phyloP scores from a whole-genome alignment of 2,888 invertebrate species.

The Rhagonycha lutea region DNA sequence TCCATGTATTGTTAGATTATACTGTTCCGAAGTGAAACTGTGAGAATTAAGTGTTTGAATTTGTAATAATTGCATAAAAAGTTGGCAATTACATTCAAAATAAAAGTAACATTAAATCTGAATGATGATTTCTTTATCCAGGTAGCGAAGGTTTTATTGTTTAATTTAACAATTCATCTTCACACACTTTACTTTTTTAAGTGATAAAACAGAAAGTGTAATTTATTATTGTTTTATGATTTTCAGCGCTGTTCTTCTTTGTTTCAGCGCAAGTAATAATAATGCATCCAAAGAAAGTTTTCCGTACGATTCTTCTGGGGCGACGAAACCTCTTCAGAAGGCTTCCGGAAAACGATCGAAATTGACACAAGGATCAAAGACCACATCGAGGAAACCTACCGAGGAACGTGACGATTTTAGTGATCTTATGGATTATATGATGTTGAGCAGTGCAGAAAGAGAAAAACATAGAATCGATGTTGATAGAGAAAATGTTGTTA shows the following conservation, averaged over 20 bases:
- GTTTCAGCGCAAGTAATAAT: constrained; percentile 47
- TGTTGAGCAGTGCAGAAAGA: constrained; percentile 58
- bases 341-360: constrained; percentile 11
- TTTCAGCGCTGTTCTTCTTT: background rate
- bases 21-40: background rate
- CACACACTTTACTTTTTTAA: background rate
- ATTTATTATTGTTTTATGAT: background rate
- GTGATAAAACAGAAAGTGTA: background rate
- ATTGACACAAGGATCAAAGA: constrained; percentile 2
- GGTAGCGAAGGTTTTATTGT: background rate
- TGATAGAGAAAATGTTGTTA: constrained; percentile 58
- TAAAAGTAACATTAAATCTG: background rate
- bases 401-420: constrained; percentile 63
- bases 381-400: constrained; percentile 34
- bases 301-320: constrained; percentile 35
- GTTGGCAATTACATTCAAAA: background rate
- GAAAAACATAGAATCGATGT: constrained; percentile 58
- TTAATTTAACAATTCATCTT: background rate
- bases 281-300: constrained; percentile 53
- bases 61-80: background rate
- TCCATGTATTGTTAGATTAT: background rate
- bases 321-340: constrained; percentile 28
- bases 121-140: background rate
- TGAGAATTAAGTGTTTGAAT: background rate
- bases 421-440: constrained; percentile 61